A percentile compares a stretch with the other conserved stretches of the same genome.
phyloP scores from a whole-genome alignment of 2,888 invertebrate genomes.

The Drosophila infuscata region DNA sequence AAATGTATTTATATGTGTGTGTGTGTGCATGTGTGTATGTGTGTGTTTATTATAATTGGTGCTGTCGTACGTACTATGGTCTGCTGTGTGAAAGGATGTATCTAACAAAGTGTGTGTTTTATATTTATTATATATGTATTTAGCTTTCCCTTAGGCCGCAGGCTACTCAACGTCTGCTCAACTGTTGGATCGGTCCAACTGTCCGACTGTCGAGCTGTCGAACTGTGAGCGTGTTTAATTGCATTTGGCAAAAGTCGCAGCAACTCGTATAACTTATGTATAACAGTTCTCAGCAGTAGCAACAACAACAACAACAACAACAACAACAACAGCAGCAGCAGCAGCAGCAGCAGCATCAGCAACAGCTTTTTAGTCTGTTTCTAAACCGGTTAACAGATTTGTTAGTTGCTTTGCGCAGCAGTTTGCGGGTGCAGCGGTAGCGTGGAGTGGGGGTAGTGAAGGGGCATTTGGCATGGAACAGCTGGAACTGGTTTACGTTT shows the following conservation, averaged over 20 bases:
- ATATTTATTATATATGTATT: constrained; percentile 8
- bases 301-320: constrained; percentile 10
- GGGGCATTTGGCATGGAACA: constrained; percentile 12
- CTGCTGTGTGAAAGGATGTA: constrained; percentile 45
- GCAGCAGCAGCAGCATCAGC: constrained; percentile 19
- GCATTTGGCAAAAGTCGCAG: constrained; percentile 42
- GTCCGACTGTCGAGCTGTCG: constrained; percentile 20
- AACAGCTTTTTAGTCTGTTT: constrained; percentile 52
- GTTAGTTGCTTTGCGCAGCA: constrained; percentile 44
- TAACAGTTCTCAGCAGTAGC: constrained; percentile 52
- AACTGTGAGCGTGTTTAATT: constrained; percentile 51
- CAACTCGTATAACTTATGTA: constrained; percentile 40
- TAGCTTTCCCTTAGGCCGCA: constrained; percentile 45
- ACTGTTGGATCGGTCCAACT: constrained; percentile 18
- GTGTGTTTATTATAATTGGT: background rate
- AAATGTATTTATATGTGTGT: background rate
- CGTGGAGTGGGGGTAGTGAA: background rate
- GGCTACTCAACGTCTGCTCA: constrained; percentile 7
- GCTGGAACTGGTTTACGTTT: constrained; percentile 60
- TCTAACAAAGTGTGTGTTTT: constrained; percentile 9
- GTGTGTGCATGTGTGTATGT: constrained; percentile 5
- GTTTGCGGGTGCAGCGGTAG: background rate
- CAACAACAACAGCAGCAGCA: constrained; percentile 14
- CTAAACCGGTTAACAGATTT: constrained; percentile 68
- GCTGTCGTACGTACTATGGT: background rate